Evolutionary conservation across 2,888 invertebrate species (phyloP), one percentile per base, ranked within the genome.

Genomic region (Clistopyga incitator): DNA sequence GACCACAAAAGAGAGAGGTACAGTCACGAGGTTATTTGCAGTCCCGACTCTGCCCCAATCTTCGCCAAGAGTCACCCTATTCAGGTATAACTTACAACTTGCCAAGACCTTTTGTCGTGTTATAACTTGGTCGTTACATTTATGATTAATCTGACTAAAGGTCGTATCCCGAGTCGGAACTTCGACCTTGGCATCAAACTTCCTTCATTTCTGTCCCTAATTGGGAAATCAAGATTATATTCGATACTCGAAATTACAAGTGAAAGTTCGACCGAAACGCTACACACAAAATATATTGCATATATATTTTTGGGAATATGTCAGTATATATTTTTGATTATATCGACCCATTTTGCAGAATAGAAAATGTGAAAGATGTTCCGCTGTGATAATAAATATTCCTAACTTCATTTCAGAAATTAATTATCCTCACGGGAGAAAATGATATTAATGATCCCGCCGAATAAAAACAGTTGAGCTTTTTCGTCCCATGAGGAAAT

Each of bases 1-100:
- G 78, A 85, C 84, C 84, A 72, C 59, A 77, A 72, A 85, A 87
- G 85, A 88, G 85, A 88, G 86, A 77, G 64, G 64, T 56, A 29
- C 50, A 64, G 50, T 64, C 52, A 61, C 74, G 45, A 81, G 56
- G 64, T 74, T 71, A 59, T 64, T 68, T 78, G 72, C 74, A 81
- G 56, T 82, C 42, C 71, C 52, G 68, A 83, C 74, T 71, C 74
- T 74, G 76, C 56, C 70, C 20, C 47, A 61, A 82, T 54, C 72
- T 64, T 71, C 61, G 68, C 45, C 10, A 29, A 59, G 65, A 59
- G 74, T 50, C 65, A 45, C 68, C 34, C 15, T 20, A 20, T n/a
- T 54, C 68, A 29, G 64, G 56, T 15, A 13, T 8, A 11, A 11
- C 59, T 67, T 68, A n/a, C n/a, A 29, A 18, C 34, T n/a, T 61